Evolutionary conservation across 1,140 invertebrate species (phyloP), one percentile per base, ranked within the genome.

Genomic region (Metaphire vulgaris): DNA sequence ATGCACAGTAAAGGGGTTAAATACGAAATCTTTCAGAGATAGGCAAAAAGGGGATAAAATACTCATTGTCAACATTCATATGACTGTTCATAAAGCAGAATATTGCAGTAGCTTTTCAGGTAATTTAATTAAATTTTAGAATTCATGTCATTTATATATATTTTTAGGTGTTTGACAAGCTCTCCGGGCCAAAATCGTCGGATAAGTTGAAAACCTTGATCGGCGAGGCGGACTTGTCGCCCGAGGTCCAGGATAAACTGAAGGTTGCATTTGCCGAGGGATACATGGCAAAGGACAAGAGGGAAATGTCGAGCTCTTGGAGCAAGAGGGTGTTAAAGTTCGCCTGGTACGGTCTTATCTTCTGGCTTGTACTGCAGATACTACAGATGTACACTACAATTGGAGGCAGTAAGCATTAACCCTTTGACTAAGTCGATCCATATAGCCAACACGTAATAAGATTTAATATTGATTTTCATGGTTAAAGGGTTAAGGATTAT

Each of bases 211-310:
- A 77, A 66, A 28, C 56, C 16, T 29, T 77, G 30, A 2, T 77
- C 16, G 1, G 21, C 12, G 76, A 77, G 30, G 28, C 26, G 14
- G 65, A 74, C 1, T 31, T 33, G 33, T 28, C n/a, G n/a, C 72
- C 72, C 1, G 64, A 67, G 16, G 21, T 74, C 14, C 72, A 74
- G 56, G 76, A 77, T 16, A 77, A 77, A 69, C 15, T 83, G 6
- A 75, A 83, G 79, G 78, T 86, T 78, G 93, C 93, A 0, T 96
- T 96, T 87, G 93, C 93, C 69, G 94, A 96, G 86, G 94, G 94
- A 6, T 64, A 76, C 32, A 72, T 72, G 33, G 69, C 69, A 31
- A 69, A 30, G 1, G 69, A 73, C 69, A 64, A 72, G 41, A 72
- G 65, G 69, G 76, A 76, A 26, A 67, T n/a, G 0, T 33, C 73